A percentile compares a stretch with the other conserved stretches of the same genome.
Conservation (phyloP, 2,797 vertebrate genomes). For the Acomys russatus region DNA sequence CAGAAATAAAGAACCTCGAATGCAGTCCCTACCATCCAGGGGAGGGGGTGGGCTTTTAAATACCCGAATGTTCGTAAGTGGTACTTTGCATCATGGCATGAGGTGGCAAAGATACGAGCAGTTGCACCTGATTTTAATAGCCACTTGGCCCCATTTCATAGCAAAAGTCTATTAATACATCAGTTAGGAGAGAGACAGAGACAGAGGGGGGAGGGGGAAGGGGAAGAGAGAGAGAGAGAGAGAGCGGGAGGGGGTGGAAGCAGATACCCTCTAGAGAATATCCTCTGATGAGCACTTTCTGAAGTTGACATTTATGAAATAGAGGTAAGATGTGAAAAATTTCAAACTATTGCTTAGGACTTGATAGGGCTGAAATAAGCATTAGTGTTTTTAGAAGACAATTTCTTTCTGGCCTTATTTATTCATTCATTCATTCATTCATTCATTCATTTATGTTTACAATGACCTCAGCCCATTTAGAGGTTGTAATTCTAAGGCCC, state of each 20-base stretch:
- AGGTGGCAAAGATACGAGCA: not conserved
- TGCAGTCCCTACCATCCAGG: not conserved
- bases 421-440: not conserved
- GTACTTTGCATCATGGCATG: not conserved
- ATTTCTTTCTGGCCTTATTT: not conserved
- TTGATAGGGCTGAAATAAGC: not conserved
- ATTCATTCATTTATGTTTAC: not conserved
- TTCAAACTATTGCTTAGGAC: not conserved
- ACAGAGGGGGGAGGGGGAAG: too few species aligned
- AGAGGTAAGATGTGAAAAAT: not conserved
- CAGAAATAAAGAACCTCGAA: not conserved
- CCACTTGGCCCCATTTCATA: not conserved
- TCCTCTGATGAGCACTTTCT: not conserved
- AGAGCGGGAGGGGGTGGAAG: not conserved
- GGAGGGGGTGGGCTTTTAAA: not conserved
- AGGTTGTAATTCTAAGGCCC: not conserved
- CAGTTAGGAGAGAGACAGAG: not conserved
- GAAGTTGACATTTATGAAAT: conserved; percentile 15
- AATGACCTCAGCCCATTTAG: not conserved
- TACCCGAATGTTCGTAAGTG: not conserved
- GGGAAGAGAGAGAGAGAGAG: not conserved
- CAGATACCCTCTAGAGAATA: not conserved
- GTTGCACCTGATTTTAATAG: not conserved
- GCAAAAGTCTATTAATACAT: not conserved
- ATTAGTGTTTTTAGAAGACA: not conserved